These are phyloP conservation scores for Andricus grossulariae DNA, from an alignment of 1,140 invertebrate genomes.

Conservation along the genomic window DNA sequence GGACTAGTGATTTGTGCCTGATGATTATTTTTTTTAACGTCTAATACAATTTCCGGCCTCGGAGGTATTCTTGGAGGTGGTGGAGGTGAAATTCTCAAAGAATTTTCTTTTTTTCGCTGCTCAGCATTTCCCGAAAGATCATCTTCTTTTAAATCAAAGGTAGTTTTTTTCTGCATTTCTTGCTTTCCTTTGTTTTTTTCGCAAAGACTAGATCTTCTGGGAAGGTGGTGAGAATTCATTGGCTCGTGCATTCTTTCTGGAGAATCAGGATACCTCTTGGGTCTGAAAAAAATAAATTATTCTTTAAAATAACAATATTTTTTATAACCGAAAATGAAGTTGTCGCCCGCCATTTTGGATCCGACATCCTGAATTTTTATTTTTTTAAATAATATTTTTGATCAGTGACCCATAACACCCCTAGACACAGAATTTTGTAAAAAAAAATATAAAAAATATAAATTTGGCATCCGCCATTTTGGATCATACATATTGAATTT, in stretches of 20 bases:
- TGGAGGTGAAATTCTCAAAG: conserved; percentile 40
- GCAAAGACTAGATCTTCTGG: conserved; percentile 49
- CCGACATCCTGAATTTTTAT: too few species aligned
- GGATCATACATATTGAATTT: too few species aligned
- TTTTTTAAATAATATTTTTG: too few species aligned
- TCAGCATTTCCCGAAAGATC: neutral
- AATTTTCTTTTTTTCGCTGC: conserved; percentile 32
- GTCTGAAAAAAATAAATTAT: neutral
- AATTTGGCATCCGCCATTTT: too few species aligned
- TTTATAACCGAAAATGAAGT: neutral
- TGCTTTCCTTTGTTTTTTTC: conserved; percentile 42
- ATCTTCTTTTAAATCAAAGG: conserved; percentile 52
- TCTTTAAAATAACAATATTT: neutral
- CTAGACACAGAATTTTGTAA: too few species aligned
- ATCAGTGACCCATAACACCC: too few species aligned
- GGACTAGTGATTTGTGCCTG: conserved; percentile 40
- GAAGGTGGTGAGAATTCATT: conserved; percentile 19
- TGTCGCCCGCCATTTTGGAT: too few species aligned
- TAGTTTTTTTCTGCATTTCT: conserved; percentile 51
- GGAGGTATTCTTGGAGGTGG: conserved; percentile 38
- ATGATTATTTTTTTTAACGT: conserved; percentile 48
- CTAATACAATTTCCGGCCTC: conserved; percentile 40
- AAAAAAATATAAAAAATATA: too few species aligned
- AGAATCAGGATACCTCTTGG: neutral
- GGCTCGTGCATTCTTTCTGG: conserved; percentile 34